Conservation (phyloP, 2,888 invertebrate genomes). For the Escarpia spicata region DNA sequence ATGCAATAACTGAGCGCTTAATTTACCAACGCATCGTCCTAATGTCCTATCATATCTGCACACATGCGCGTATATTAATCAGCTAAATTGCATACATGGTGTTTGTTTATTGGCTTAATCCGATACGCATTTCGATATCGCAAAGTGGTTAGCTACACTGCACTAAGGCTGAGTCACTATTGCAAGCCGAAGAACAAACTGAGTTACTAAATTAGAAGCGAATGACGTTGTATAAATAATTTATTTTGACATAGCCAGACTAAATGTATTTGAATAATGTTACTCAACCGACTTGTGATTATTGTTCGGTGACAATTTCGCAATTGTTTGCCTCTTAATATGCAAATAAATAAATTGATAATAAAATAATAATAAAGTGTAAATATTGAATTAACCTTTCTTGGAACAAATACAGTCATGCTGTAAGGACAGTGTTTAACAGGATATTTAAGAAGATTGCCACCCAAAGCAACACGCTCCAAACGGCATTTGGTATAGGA, state of each 20-base stretch:
- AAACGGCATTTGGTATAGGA: too few relatives aligned
- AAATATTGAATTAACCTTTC: too few relatives aligned
- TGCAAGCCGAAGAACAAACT: neutral
- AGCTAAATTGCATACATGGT: neutral
- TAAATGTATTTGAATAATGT: neutral
- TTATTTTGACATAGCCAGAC: neutral
- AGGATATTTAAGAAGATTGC: too few relatives aligned
- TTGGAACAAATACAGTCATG: too few relatives aligned
- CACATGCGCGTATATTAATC: neutral
- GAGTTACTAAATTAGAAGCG: neutral
- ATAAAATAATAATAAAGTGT: too few relatives aligned
- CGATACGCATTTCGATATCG: constrained; percentile 8
- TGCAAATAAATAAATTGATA: too few relatives aligned
- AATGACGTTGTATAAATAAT: neutral
- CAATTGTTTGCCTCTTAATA: too few relatives aligned
- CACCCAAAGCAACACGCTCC: too few relatives aligned
- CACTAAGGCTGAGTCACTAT: neutral
- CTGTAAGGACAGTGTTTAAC: too few relatives aligned
- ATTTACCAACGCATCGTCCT: neutral
- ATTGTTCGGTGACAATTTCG: too few relatives aligned
- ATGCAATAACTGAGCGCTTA: neutral
- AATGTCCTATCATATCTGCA: neutral
- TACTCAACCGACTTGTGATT: too few relatives aligned
- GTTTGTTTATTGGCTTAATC: neutral
- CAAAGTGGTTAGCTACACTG: neutral